A percentile compares a stretch with the other conserved stretches of the same genome.
Conservation (phyloP, 2,797 vertebrate species). For the Rhabdomys pumilio region DNA sequence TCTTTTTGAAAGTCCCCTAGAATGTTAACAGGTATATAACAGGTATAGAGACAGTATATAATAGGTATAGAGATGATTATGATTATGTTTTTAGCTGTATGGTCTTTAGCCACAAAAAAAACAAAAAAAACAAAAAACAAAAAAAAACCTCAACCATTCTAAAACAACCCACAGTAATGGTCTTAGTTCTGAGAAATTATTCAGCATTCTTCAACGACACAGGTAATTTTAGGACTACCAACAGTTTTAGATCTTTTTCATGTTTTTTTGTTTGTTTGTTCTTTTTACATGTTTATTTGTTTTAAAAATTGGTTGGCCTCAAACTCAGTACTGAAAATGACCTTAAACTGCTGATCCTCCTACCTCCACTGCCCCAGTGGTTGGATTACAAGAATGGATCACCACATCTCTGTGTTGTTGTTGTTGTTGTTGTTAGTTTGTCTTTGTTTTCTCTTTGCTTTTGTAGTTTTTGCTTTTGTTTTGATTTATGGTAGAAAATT, state of each 20-base stretch:
- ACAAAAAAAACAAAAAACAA: no score
- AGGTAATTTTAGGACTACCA: not conserved
- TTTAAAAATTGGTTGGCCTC: not conserved
- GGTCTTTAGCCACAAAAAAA: not conserved
- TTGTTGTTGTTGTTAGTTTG: not conserved
- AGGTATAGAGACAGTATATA: not conserved
- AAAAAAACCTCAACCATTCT: constrained; percentile 25
- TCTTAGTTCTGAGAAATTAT: not conserved
- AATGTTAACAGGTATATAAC: not conserved
- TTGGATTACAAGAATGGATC: not conserved
- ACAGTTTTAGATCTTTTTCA: not conserved
- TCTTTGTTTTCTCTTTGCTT: not conserved
- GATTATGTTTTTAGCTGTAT: not conserved
- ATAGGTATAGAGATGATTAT: not conserved
- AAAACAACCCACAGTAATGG: not conserved
- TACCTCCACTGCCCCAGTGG: not conserved
- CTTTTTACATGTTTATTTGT: not conserved
- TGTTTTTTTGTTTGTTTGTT: not conserved
- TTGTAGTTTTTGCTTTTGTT: not conserved
- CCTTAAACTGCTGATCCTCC: not conserved
- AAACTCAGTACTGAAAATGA: not conserved
- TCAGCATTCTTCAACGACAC: not conserved
- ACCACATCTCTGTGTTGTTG: not conserved
- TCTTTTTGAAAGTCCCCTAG: not conserved
- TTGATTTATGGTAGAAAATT: not conserved